Conservation (phyloP, 2,113 vertebrate species). For the Rattus rattus region DNA sequence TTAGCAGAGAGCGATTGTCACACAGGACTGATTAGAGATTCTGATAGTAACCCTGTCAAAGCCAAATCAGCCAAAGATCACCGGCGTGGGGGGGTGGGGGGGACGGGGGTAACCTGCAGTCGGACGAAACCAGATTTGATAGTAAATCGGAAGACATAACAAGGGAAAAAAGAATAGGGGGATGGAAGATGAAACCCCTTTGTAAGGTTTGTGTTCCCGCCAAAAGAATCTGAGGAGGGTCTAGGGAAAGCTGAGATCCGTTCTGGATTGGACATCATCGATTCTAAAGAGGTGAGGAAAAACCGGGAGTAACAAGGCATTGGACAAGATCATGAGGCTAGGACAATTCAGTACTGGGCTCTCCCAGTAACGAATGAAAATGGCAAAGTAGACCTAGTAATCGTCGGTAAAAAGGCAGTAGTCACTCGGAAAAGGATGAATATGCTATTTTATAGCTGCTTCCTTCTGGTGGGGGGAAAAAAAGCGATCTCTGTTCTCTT, state of each 20-base stretch:
- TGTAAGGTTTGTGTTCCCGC: constrained; percentile 35
- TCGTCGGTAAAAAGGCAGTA: background rate
- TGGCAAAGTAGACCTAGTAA: background rate
- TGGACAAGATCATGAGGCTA: background rate
- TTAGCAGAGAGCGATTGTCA: background rate
- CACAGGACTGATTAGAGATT: background rate
- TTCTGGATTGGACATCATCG: constrained; percentile 32
- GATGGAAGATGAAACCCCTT: background rate
- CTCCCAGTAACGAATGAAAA: background rate
- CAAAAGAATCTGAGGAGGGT: background rate
- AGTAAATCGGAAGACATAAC: background rate
- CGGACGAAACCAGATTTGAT: background rate
- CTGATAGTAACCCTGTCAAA: background rate
- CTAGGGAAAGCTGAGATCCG: background rate
- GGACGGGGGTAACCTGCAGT: background rate
- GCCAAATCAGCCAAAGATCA: background rate
- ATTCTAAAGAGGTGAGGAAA: constrained; percentile 1
- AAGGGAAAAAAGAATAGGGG: background rate
- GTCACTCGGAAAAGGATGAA: background rate
- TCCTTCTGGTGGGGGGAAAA: background rate
- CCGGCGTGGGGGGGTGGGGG: background rate
- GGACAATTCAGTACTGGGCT: background rate
- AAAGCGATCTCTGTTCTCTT: background rate
- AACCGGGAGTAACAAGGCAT: background rate
- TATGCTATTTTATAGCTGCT: background rate